Percentiles rank a stretch among this genome's conserved stretches.
phyloP scores from a whole-genome alignment of 92 coral and sea anemone species.

The Pocillopora grandis region DNA sequence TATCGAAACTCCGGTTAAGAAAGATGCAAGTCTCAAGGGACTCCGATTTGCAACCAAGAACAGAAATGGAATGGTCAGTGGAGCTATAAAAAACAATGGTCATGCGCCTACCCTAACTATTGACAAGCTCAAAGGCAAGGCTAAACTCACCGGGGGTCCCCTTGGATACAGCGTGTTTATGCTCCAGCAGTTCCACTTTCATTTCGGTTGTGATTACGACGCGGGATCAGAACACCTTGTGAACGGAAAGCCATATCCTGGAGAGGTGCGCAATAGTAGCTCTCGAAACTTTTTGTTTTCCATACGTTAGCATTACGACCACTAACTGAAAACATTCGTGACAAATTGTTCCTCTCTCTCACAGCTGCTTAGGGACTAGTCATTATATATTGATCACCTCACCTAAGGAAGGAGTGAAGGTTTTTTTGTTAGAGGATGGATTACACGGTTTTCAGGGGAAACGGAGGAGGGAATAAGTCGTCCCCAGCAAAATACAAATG shows the following conservation, averaged over 20 bases:
- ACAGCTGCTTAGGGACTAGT: neutral
- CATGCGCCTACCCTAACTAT: slow-evolving; percentile 65
- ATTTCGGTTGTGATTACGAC: slow-evolving; percentile 66
- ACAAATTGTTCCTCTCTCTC: neutral
- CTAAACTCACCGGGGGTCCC: slow-evolving; percentile 45
- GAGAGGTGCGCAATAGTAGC: slow-evolving; percentile 55
- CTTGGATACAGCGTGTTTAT: slow-evolving; percentile 26
- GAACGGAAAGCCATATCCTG: slow-evolving; percentile 42
- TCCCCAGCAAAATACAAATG: too few relatives aligned
- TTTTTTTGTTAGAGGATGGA: too few relatives aligned
- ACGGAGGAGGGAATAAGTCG: too few relatives aligned
- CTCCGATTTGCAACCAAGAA: slow-evolving; percentile 1
- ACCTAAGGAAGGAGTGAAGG: too few relatives aligned
- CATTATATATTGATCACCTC: too few relatives aligned
- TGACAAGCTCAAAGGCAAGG: slow-evolving; percentile 13
- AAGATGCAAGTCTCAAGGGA: neutral
- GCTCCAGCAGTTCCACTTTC: slow-evolving; percentile 73
- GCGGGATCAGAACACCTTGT: slow-evolving; percentile 77
- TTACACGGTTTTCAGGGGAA: too few relatives aligned
- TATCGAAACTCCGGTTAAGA: slow-evolving; percentile 26
- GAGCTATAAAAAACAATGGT: slow-evolving; percentile 61
- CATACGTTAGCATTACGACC: too few relatives aligned
- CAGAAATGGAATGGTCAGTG: slow-evolving; percentile 23
- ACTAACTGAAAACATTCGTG: neutral
- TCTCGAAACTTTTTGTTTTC: neutral